These are phyloP conservation scores for Thrips palmi DNA, from an alignment of 1,140 invertebrate species.

Conservation along the genomic window DNA sequence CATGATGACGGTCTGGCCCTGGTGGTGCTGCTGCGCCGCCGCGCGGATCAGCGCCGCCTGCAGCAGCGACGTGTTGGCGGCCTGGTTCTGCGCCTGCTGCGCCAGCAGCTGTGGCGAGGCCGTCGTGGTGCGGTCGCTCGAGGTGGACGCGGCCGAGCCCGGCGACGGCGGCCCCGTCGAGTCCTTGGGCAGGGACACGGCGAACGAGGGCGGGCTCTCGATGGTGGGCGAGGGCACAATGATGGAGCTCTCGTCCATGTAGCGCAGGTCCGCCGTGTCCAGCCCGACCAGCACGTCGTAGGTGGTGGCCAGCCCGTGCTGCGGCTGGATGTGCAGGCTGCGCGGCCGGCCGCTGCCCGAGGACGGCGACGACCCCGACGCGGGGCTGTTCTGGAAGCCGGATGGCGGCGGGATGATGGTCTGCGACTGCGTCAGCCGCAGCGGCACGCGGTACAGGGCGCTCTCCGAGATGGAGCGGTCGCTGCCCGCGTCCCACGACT, in stretches of 20 bases:
- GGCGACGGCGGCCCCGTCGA: constrained; percentile 36
- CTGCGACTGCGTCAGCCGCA: constrained; percentile 25
- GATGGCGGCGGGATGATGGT: constrained; percentile 51
- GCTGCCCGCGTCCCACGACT: constrained; percentile 9
- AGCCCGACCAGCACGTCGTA: constrained; percentile 58
- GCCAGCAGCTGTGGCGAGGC: constrained; percentile 16
- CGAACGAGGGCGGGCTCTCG: constrained; percentile 50
- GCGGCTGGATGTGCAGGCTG: constrained; percentile 29
- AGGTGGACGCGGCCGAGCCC: no score
- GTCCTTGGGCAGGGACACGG: constrained; percentile 28
- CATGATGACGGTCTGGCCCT: no score
- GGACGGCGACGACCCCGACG: constrained; percentile 29
- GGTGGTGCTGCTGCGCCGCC: constrained; percentile 29
- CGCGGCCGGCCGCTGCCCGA: constrained; percentile 34
- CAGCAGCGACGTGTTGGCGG: constrained; percentile 34
- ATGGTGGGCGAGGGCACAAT: constrained; percentile 54
- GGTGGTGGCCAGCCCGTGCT: constrained; percentile 30
- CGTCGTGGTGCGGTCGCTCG: no score
- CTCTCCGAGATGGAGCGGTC: constrained; percentile 16
- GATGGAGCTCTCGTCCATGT: constrained; percentile 80
- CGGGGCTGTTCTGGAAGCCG: constrained; percentile 43
- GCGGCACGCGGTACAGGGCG: constrained; percentile 27
- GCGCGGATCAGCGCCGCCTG: constrained; percentile 49
- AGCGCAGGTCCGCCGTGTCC: constrained; percentile 62
- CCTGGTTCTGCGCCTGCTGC: no score